Evolutionary conservation across 2,797 vertebrate species (phyloP), one percentile per base, ranked within the genome.

Genomic region (Schizopygopsis malacanthus): DNA sequence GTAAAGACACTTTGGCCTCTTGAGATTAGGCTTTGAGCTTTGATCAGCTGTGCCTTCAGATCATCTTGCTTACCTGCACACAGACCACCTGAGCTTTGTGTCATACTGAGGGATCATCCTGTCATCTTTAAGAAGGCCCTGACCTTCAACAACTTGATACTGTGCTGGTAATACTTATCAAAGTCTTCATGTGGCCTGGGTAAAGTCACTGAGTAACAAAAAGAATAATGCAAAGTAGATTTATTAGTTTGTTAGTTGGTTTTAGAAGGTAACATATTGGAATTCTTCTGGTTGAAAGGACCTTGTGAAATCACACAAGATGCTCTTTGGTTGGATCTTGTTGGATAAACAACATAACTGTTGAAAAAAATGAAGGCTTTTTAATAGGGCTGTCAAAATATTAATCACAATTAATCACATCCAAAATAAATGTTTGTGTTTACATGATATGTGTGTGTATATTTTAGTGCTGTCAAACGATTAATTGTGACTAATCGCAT

Each of bases 11-110:
- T 84, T 86, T 73, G 82, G 43, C 33, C 71, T 82, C 81, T 78
- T 80, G 82, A 77, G 69, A 87, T 87, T 88, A 89, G 72, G 82
- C 28, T 84, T 81, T 86, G 56, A 65, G 76, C 50, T 86, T 71
- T 63, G 82, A 69, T 54, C 54, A 72, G 83, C 85, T 84, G 83
- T 77, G n/a, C 61, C 72, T 20, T 85, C 22, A 71, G 83, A 80
- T 87, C 37, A 52, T 77, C 82, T 71, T 47, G 37, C 45, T 88
- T 47, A 50, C 54, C 67, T 81, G 45, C 25, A 76, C 67, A 54
- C 61, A 43, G 81, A 79, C 39, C 67, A 78, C 67, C 76, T 87
- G 83, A 87, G 71, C 71, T 83, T 45, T 83, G 16, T 33, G 47
- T 61, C 67, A 59, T 54, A 69, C 61, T 41, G 61, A 54, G 47